Base-by-base conservation (phyloP, 2,113 vertebrate genomes). In the Pelecanus crispus region DNA sequence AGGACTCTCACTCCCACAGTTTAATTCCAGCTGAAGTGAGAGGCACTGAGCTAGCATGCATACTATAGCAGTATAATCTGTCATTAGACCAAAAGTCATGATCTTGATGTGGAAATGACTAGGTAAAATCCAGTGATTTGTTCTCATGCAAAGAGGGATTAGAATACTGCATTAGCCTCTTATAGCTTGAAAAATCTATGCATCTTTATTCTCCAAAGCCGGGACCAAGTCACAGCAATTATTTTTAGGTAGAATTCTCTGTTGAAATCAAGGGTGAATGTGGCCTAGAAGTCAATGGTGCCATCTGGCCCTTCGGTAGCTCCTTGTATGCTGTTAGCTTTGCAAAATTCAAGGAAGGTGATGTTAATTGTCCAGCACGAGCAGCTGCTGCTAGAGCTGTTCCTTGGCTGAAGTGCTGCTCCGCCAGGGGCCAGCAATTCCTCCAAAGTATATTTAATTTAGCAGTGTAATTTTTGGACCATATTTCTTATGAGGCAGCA, bases 341-440 rank as follows among this genome's bases (percentile, higher is more conserved):
- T 86, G 63, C 47, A 89, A 86, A 93, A 92, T 79, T 78, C 70
- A 44, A 68, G 65, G 71, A 70, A 86, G 52, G 31, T 58, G 44
- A n/a, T 66, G 50, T 72, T 88, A 59, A 72, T 65, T 40, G 81
- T 59, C 45, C 59, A 25, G 59, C 44, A 66, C 0, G 0, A 84
- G 47, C 90, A 95, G 90, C 86, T 81, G 94, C 47, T 88, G 61
- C 61, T 81, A 72, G 68, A 94, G 83, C 80, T 86, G 68, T 89
- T 96, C 92, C 61, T 44, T 56, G 47, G n/a, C 34, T 86, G 73
- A 44, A 88, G 68, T 78, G 88, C 77, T 93, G 89, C 52, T 71
- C 72, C 65, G 59, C 29, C 21, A 81, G 47, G 7, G 38, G 17
- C 31, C n/a, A 75, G 56, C 65, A 89, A 38, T 71, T 92, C 80